phyloP scores from a whole-genome alignment of 2,113 vertebrate genomes.

The Tretioscincus oriximinensis region DNA sequence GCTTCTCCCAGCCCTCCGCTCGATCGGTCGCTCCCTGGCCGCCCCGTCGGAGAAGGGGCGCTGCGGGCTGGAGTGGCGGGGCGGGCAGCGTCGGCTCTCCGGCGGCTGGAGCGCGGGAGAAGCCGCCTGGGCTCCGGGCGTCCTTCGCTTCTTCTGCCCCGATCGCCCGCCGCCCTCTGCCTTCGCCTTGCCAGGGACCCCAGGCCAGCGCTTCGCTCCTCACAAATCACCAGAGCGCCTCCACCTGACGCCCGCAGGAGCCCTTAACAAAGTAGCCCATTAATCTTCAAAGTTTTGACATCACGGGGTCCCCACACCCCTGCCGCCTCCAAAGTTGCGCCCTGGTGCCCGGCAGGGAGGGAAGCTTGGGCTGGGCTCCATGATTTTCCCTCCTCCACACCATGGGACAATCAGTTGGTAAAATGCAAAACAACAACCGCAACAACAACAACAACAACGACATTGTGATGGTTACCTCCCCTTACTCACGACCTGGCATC shows the following conservation, averaged over 20 bases:
- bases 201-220: conserved; percentile 87
- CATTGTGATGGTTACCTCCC: conserved; percentile 24
- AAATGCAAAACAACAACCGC: conserved; percentile 29
- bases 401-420: conserved; percentile 52
- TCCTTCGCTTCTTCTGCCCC: conserved; percentile 56
- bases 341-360: conserved; percentile 59
- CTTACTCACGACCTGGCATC: neutral
- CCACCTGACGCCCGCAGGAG: conserved; percentile 79
- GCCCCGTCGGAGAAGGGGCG: conserved; percentile 58
- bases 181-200: conserved; percentile 90
- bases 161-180: conserved; percentile 78
- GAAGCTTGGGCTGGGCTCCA: conserved; percentile 28
- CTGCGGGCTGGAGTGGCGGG: conserved; percentile 29
- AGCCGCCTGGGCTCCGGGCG: conserved; percentile 34
- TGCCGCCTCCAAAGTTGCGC: conserved; percentile 74
- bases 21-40: conserved; percentile 63
- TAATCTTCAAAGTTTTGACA: conserved; percentile 91
- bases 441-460: conserved; percentile 53
- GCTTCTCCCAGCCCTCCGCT: conserved; percentile 43
- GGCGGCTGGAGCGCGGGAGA: conserved; percentile 43
- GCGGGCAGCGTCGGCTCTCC: conserved; percentile 1
- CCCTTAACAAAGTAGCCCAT: conserved; percentile 89
- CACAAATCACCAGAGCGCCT: conserved; percentile 88
- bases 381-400: neutral
- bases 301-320: conserved; percentile 68